Base-by-base conservation (phyloP, 2,113 vertebrate genomes). In the Ifrita kowaldi region DNA sequence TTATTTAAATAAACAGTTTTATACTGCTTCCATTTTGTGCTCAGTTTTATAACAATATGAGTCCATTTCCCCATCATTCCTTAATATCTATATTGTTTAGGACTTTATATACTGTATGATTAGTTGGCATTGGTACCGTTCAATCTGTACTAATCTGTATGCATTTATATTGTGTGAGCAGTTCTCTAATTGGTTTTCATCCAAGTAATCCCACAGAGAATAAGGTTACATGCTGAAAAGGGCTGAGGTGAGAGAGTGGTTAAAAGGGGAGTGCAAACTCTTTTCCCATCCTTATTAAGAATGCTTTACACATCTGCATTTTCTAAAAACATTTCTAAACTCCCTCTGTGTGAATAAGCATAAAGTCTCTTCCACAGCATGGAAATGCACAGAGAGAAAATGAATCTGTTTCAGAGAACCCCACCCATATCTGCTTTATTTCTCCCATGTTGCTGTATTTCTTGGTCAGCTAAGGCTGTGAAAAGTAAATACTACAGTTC, bases 121-220 rank as follows among this genome's bases (percentile, higher is more conserved):
- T 96, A 97, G 95, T 87, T 98, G 97, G 97, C 98, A 97, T 91
- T 96, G 93, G 97, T 93, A 95, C 64, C 77, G 96, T 96, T 98
- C 97, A 97, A 97, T 98, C 97, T 98, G 92, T 93, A 96, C 96
- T 97, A 97, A 98, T 98, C 98, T 98, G 97, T 97, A 97, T 97
- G 97, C 98, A 95, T 98, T 97, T 98, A 97, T 96, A 97, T 97
- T 97, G 94, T 97, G 96, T 80, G 96, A 98, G 93, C 97, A 96
- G 97, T 93, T 97, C 96, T 95, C 97, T 98, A 98, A 98, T 98
- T 98, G 98, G 97, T 98, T 98, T 98, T 97, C 96, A 97, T 98
- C 98, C 98, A 96, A 97, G 98, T 98, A 98, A 98, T 98, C 97
- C 97, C 97, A 98, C 93, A 96, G 98, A 98, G 98, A 98, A 97